Base-by-base conservation (phyloP, 2,797 vertebrate genomes). In the Spinus olivaceus region DNA sequence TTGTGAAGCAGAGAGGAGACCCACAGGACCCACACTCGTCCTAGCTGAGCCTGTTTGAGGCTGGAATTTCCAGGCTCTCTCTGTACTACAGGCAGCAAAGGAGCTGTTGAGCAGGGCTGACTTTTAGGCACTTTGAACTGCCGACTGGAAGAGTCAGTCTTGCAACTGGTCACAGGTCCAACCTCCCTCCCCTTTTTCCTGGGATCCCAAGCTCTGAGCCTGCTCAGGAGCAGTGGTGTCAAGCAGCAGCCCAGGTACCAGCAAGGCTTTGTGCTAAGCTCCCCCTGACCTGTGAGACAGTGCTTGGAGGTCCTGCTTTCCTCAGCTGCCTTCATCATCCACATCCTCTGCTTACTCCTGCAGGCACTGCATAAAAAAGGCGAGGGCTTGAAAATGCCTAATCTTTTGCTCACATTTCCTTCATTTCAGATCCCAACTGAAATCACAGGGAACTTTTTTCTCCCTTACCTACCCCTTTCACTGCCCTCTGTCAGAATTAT, bases 401-500 rank as follows among this genome's bases (percentile, higher is more conserved):
- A 64, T 73, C 20, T 42, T 90, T 37, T 33, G 39, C 18, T 56
- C 57, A 65, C 17, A 53, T 65, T 46, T 67, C 57, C 42, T 69
- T 90, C 33, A 49, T 77, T 91, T 92, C 41, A 83, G 27, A 86
- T 79, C 33, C 51, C 60, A 89, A 57, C 23, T 77, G 76, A 90
- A 95, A 90, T n/a, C 46, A 83, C 0, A 0, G 37, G 19, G 33
- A 37, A 33, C 32, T 44, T 56, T 39, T 74, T 81, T 30, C 63
- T 81, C 23, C 22, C 33, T 91, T 59, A 95, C 73, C 74, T 93
- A 87, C 50, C 46, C 35, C 66, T 86, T 39, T 88, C 54, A 42
- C 42, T 96, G 69, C 61, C 66, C 78, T 89, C 71, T 64, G 28
- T 74, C 81, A 86, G 71, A 91, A 94, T 65, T 77, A 83, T 74